phyloP scores from a whole-genome alignment of 2,797 vertebrate species.

The Danio tinwini region DNA sequence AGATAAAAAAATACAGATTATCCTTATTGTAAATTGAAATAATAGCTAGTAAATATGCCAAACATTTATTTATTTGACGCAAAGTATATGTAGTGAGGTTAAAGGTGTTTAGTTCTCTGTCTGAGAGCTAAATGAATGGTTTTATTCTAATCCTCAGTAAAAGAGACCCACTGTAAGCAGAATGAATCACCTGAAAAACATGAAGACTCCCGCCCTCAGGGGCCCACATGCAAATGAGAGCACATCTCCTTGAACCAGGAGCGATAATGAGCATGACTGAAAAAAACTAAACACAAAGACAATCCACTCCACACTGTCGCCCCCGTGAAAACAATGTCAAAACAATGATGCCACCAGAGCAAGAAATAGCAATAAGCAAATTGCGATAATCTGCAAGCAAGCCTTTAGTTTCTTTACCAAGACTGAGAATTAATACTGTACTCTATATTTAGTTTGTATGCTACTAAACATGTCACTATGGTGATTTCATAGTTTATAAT shows the following conservation, averaged over 20 bases:
- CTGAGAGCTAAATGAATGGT: slow-evolving; percentile 72
- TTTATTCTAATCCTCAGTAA: slow-evolving; percentile 73
- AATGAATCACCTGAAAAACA: slow-evolving; percentile 73
- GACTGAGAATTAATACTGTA: neutral
- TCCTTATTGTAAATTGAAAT: too few relatives aligned
- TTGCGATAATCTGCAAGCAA: neutral
- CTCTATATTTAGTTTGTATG: neutral
- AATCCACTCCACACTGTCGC: slow-evolving; percentile 50
- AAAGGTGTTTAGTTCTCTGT: slow-evolving; percentile 51
- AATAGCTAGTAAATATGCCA: too few relatives aligned
- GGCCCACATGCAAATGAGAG: slow-evolving; percentile 74
- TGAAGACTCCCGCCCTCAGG: slow-evolving; percentile 60
- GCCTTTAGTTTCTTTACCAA: neutral
- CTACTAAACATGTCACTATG: neutral
- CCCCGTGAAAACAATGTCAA: slow-evolving; percentile 58
- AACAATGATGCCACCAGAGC: slow-evolving; percentile 56
- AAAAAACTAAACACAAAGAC: slow-evolving; percentile 59
- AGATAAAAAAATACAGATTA: too few relatives aligned
- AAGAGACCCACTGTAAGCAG: slow-evolving; percentile 65
- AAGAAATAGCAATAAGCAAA: slow-evolving; percentile 45
- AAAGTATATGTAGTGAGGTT: neutral
- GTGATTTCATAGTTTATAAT: neutral
- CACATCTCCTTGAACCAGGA: slow-evolving; percentile 72
- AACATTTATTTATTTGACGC: neutral
- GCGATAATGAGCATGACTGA: slow-evolving; percentile 71